Conservation (phyloP, 2,797 vertebrate genomes). For the Macropodus opercularis region DNA sequence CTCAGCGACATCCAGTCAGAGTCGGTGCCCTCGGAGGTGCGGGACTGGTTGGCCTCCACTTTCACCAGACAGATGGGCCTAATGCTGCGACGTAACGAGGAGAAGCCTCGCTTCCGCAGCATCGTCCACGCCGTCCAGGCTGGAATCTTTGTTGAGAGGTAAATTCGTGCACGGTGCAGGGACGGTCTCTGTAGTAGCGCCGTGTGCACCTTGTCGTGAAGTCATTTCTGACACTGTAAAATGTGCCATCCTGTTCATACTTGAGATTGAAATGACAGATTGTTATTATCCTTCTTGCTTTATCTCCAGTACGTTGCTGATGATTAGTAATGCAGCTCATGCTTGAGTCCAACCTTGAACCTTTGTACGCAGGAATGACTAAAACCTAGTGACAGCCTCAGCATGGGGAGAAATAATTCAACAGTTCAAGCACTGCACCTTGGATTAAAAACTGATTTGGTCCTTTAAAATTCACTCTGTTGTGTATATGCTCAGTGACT, state of each 20-base stretch:
- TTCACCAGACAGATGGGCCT: conserved; percentile 98
- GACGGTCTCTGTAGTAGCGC: no score
- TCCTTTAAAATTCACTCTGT: conserved; percentile 10
- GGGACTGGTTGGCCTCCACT: conserved; percentile 97
- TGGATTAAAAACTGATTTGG: background rate
- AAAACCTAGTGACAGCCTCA: background rate
- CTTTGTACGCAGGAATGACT: background rate
- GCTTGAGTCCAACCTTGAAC: background rate
- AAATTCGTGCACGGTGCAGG: conserved; percentile 10
- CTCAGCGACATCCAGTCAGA: conserved; percentile 97
- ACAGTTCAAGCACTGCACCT: background rate
- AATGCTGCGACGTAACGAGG: conserved; percentile 93
- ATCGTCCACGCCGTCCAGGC: conserved; percentile 98
- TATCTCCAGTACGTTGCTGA: no score
- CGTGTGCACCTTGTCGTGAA: no score
- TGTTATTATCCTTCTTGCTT: no score
- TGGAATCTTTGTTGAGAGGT: conserved; percentile 99
- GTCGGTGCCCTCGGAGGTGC: conserved; percentile 95
- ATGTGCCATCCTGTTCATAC: no score
- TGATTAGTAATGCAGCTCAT: background rate
- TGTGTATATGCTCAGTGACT: conserved; percentile 28
- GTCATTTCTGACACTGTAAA: no score
- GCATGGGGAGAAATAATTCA: conserved; percentile 1
- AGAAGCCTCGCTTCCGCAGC: conserved; percentile 95
- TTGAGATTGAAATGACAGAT: no score